Percentiles rank a stretch among this genome's conserved stretches.
Evolutionary conservation across 2,888 invertebrate genomes (phyloP).

Genomic region (Sylvicola fuscatus): DNA sequence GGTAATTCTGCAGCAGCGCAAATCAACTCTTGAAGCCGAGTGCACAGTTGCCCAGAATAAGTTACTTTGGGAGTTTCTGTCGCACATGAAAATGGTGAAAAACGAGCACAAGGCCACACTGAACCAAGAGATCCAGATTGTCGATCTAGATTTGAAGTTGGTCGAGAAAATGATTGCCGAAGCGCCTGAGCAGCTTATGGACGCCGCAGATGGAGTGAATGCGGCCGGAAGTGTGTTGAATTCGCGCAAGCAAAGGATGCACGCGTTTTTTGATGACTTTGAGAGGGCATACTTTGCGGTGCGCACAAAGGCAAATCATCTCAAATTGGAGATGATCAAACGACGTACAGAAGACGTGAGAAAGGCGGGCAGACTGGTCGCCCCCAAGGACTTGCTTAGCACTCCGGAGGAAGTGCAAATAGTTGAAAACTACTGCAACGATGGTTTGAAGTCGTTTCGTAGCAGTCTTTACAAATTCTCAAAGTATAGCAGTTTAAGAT

Average conservation of each 20-base stretch:
- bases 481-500: slow-evolving; percentile 51
- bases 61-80: slow-evolving; percentile 65
- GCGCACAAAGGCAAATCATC: slow-evolving; percentile 49
- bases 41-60: slow-evolving; percentile 59
- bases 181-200: slow-evolving; percentile 6
- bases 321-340: slow-evolving; percentile 13
- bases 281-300: slow-evolving; percentile 69
- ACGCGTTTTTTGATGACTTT: slow-evolving; percentile 75
- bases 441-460: slow-evolving; percentile 52
- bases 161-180: slow-evolving; percentile 39
- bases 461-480: slow-evolving; percentile 76
- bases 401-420: slow-evolving; percentile 2
- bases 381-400: slow-evolving; percentile 8
- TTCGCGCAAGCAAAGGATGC: slow-evolving; percentile 50
- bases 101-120: slow-evolving; percentile 39
- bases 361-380: too few relatives aligned
- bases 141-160: slow-evolving; percentile 49
- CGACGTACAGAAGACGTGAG: slow-evolving; percentile 13
- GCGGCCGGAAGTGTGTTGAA: too few relatives aligned
- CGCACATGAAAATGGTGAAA: slow-evolving; percentile 52
- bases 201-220: background rate
- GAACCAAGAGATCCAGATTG: slow-evolving; percentile 44
- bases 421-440: slow-evolving; percentile 3
- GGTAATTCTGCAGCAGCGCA: slow-evolving; percentile 56
- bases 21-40: slow-evolving; percentile 62